Conservation (phyloP, 30 jellyfish, hydroid and myxozoan species). For the Rhopilema esculentum region DNA sequence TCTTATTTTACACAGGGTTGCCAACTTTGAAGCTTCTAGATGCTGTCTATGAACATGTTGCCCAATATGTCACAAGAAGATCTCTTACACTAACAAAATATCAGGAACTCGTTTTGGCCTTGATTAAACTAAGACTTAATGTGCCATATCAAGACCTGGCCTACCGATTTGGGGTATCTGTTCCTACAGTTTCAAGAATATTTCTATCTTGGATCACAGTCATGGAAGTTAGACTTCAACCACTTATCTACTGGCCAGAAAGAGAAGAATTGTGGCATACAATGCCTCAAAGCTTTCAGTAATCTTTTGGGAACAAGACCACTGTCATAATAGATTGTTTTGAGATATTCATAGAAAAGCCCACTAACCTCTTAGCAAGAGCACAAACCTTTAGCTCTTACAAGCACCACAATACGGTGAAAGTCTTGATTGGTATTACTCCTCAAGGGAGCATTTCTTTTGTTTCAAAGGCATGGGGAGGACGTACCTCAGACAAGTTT, state of each 20-base stretch:
- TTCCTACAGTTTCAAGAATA: constrained; percentile 38
- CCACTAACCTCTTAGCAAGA: constrained; percentile 46
- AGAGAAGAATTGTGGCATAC: constrained; percentile 29
- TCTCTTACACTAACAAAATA: constrained; percentile 2
- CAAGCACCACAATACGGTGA: constrained; percentile 64
- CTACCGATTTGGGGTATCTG: constrained; percentile 46
- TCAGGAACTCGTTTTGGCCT: constrained; percentile 35
- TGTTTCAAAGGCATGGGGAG: constrained; percentile 70
- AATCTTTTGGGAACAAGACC: constrained; percentile 37
- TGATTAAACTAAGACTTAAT: constrained; percentile 26
- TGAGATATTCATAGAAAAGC: constrained; percentile 47
- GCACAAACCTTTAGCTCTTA: constrained; percentile 47
- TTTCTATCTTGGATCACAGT: constrained; percentile 38
- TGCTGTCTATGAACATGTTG: constrained; percentile 39
- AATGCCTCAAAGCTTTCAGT: constrained; percentile 59
- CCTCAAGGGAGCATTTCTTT: constrained; percentile 58
- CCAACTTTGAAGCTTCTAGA: constrained; percentile 42
- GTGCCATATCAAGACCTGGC: constrained; percentile 37
- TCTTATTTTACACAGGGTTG: constrained; percentile 45
- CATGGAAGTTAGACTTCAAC: constrained; percentile 14
- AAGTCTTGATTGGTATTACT: constrained; percentile 49
- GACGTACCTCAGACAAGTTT: constrained; percentile 50
- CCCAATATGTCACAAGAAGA: constrained; percentile 16
- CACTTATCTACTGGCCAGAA: constrained; percentile 55
- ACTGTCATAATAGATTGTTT: constrained; percentile 54